Evolutionary conservation across 2,113 vertebrate species (phyloP), one percentile per base, ranked within the genome.

Genomic region (Clarias magur): DNA sequence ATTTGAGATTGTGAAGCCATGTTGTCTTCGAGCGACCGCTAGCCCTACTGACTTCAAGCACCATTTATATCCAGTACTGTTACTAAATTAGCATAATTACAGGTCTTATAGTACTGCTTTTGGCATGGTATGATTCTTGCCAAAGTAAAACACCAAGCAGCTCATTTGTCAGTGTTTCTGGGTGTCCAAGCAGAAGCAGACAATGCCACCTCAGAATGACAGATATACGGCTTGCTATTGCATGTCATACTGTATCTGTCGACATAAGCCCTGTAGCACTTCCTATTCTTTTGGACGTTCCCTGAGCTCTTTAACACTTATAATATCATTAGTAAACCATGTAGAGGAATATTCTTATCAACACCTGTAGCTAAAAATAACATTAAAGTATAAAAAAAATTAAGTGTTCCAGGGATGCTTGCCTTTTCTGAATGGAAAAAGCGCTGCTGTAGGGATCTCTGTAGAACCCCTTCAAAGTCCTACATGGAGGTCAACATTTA

Each of bases 11-110:
- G 23, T 81, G 27, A 81, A 80, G 56, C 54, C 78, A 1, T 62
- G 16, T 25, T 62, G 79, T 62, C 79, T 81, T 38, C 25, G 30
- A 81, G 7, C 17, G 62, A 38, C 79, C 79, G 60, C 57, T 25
- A 38, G 54, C 27, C 3, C 79, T 54, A 30, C 59, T 42, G 80
- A 82, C 38, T 42, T 82, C n/a, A n/a, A 48, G 60, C 60, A 48
- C 80, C 34, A 17, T 9, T 11, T 63, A 42, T 62, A 42, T 25
- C 57, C 59, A 62, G 42, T 82, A 12, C 80, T 82, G 80, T 63
- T 82, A 30, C 80, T 62, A 62, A 38, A 82, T 23, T 81, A 34
- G 59, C 57, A 42, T 60, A 81, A 81, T 82, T 42, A n/a, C 80
- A 82, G 19, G 59, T 63, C 34, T 21, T 42, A 21, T 63, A 82